A percentile compares a stretch with the other conserved stretches of the same genome.
Evolutionary conservation across 2,888 invertebrate species (phyloP).

Genomic region (Flexamia atlantica): DNA sequence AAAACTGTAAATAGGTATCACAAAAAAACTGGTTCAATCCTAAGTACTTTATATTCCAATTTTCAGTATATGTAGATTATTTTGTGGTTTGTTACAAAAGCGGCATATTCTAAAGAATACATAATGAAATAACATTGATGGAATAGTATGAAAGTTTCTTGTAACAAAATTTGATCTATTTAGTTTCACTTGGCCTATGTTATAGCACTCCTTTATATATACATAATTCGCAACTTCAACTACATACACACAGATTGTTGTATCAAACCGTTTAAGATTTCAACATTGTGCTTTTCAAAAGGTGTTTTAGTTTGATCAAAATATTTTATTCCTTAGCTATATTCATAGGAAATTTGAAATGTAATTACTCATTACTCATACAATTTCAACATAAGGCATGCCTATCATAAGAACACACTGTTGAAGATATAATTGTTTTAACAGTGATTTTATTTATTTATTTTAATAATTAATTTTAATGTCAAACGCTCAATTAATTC

Average conservation of each 20-base stretch:
- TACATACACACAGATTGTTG: slow-evolving; percentile 20
- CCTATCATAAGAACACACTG: too few species aligned
- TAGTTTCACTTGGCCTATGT: slow-evolving; percentile 26
- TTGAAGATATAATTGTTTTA: too few species aligned
- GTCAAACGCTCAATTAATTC: too few species aligned
- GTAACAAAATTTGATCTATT: background rate
- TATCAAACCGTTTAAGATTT: too few species aligned
- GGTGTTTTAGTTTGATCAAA: too few species aligned
- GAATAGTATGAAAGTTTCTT: background rate
- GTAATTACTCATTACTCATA: too few species aligned
- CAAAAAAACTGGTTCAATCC: background rate
- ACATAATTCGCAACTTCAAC: background rate
- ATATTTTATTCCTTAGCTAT: too few species aligned
- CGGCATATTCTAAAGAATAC: slow-evolving; percentile 21
- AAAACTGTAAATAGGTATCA: background rate
- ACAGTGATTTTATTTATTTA: too few species aligned
- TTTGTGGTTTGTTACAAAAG: slow-evolving; percentile 39
- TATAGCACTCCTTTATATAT: slow-evolving; percentile 1
- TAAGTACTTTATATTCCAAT: background rate
- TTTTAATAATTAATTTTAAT: too few species aligned
- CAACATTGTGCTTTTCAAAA: too few species aligned
- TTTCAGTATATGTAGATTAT: background rate
- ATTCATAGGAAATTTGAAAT: too few species aligned
- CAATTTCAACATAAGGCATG: too few species aligned
- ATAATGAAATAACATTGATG: background rate